Evolutionary conservation across 2,888 invertebrate genomes (phyloP).

Genomic region (Epirrhoe tristata): DNA sequence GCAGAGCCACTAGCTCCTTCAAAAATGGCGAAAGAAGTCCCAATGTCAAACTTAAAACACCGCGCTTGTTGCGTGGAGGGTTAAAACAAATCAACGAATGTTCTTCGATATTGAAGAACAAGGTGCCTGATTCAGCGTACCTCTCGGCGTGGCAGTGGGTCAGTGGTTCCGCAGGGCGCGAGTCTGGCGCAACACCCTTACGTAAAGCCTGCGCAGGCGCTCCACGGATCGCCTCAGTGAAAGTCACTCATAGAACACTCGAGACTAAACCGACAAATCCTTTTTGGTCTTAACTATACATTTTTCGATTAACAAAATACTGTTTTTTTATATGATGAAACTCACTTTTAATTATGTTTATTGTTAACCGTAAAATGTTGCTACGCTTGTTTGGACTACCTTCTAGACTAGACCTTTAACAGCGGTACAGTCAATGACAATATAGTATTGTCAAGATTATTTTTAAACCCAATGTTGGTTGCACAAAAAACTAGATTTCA

Average conservation of each 20-base stretch:
- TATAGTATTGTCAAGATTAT: not conserved
- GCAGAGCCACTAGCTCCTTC: too few species aligned
- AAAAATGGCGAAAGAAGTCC: too few species aligned
- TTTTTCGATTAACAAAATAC: not conserved
- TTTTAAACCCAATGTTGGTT: slow-evolving; percentile 3
- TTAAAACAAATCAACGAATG: not conserved
- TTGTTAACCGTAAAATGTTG: too few species aligned
- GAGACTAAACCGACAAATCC: slow-evolving; percentile 45
- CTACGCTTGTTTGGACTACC: too few species aligned
- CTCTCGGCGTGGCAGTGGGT: slow-evolving; percentile 76
- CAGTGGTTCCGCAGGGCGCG: slow-evolving; percentile 81
- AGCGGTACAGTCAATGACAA: too few species aligned
- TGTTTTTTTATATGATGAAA: not conserved
- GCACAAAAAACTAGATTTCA: slow-evolving; percentile 8
- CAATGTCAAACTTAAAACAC: too few species aligned
- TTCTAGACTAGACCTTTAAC: too few species aligned
- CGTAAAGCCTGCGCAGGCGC: slow-evolving; percentile 71
- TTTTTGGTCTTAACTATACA: slow-evolving; percentile 3
- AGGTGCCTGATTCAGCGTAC: slow-evolving; percentile 10
- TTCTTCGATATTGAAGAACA: slow-evolving; percentile 1
- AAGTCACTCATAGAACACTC: slow-evolving; percentile 73
- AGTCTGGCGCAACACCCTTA: slow-evolving; percentile 83
- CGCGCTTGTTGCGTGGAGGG: too few species aligned
- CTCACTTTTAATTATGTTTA: not conserved
- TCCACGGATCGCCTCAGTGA: slow-evolving; percentile 69